Percentiles rank a stretch among this genome's conserved stretches.
Conservation (phyloP, 2,797 vertebrate species). For the Leptatherina wallacei region DNA sequence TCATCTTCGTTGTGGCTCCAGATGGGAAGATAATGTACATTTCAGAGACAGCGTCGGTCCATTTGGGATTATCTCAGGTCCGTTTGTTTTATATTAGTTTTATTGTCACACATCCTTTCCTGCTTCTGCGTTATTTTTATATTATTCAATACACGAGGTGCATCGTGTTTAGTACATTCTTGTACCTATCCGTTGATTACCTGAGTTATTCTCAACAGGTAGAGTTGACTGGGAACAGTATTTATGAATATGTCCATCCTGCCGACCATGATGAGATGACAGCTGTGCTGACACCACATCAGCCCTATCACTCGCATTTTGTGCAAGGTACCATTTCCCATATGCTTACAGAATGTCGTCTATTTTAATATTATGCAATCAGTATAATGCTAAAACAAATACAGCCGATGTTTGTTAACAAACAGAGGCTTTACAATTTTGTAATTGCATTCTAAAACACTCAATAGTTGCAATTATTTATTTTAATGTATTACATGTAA, state of each 20-base stretch:
- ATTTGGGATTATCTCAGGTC: conserved; percentile 98
- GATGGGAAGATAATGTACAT: conserved; percentile 99
- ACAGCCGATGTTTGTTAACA: background rate
- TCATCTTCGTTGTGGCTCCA: conserved; percentile 98
- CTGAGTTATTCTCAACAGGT: conserved; percentile 87
- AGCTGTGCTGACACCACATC: conserved; percentile 95
- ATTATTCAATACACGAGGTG: too few species aligned
- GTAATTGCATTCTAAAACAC: background rate
- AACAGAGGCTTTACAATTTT: background rate
- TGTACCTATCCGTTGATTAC: conserved; percentile 38
- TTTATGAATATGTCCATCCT: conserved; percentile 97
- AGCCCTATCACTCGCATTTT: conserved; percentile 98
- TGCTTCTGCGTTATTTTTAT: background rate
- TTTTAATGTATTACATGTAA: too few species aligned
- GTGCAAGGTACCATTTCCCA: conserved; percentile 87
- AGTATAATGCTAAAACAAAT: background rate
- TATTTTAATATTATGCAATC: background rate
- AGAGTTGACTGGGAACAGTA: conserved; percentile 99
- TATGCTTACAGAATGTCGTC: background rate
- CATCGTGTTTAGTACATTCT: too few species aligned
- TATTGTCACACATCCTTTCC: background rate
- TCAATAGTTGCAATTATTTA: too few species aligned
- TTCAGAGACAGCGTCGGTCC: conserved; percentile 97
- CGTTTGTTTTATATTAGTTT: background rate
- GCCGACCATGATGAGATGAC: conserved; percentile 99